Conservation (phyloP, 1,140 invertebrate species). For the Agraylea sexmaculata region DNA sequence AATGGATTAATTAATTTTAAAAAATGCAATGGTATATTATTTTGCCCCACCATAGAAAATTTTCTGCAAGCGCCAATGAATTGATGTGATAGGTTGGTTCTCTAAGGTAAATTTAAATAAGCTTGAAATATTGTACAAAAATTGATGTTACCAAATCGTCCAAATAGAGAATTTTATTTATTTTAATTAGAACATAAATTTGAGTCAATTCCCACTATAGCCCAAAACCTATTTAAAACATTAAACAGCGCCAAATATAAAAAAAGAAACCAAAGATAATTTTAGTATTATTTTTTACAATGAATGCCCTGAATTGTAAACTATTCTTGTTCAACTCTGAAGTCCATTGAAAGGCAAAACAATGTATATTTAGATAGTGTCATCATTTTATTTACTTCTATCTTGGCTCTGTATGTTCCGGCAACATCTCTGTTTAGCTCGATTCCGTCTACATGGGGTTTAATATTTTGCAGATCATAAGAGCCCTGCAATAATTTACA, state of each 20-base stretch:
- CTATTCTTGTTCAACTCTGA: slow-evolving; percentile 7
- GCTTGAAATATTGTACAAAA: too few relatives aligned
- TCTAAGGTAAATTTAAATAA: too few relatives aligned
- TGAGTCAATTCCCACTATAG: too few relatives aligned
- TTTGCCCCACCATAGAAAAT: too few relatives aligned
- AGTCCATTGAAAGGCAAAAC: slow-evolving; percentile 5
- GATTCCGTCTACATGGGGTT: neutral
- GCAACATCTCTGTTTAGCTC: slow-evolving; percentile 9
- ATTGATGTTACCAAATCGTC: too few relatives aligned
- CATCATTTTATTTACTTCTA: neutral
- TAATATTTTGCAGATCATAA: slow-evolving; percentile 7
- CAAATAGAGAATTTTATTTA: too few relatives aligned
- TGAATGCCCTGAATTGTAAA: neutral
- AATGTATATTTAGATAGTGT: neutral
- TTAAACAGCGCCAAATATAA: neutral
- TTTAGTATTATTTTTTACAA: slow-evolving; percentile 2
- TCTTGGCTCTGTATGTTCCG: slow-evolving; percentile 3
- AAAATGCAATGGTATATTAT: too few relatives aligned
- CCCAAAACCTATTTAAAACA: neutral
- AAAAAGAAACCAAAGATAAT: neutral
- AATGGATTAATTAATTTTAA: too few relatives aligned
- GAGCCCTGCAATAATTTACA: slow-evolving; percentile 4
- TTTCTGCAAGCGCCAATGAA: too few relatives aligned
- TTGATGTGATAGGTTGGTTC: too few relatives aligned
- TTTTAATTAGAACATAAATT: too few relatives aligned